These are phyloP conservation scores for Pachymerium ferrugineum DNA, from an alignment of 2,888 invertebrate species.

Conservation along the genomic window DNA sequence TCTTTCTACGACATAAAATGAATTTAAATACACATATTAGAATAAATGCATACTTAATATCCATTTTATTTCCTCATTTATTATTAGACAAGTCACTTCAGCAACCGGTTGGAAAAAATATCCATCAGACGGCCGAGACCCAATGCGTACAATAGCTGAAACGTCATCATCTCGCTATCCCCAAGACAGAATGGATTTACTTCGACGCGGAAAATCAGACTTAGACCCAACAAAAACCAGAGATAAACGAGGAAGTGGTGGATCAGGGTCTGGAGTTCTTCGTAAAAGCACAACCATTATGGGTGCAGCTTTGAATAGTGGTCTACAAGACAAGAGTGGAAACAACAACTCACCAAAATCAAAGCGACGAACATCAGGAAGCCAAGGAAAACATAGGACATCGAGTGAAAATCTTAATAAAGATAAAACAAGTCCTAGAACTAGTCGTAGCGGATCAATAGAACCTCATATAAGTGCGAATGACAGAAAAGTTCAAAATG, in stretches of 20 bases:
- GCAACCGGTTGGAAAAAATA: constrained; percentile 38
- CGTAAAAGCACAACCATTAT: constrained; percentile 30
- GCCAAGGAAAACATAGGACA: not conserved
- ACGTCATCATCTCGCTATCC: constrained; percentile 37
- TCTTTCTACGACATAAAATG: too few relatives aligned
- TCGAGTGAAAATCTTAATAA: constrained; percentile 5
- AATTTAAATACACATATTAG: too few relatives aligned
- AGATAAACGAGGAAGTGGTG: constrained; percentile 29
- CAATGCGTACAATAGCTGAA: constrained; percentile 26
- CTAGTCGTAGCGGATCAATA: constrained; percentile 32
- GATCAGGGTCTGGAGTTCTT: constrained; percentile 17
- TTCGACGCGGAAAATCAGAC: constrained; percentile 35
- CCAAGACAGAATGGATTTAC: constrained; percentile 40
- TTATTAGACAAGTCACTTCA: constrained; percentile 35
- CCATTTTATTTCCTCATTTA: not conserved
- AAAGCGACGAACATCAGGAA: constrained; percentile 30
- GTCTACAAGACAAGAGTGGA: constrained; percentile 30
- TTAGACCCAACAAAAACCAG: constrained; percentile 33
- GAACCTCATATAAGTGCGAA: constrained; percentile 21
- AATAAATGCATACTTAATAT: not conserved
- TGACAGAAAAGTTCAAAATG: constrained; percentile 1
- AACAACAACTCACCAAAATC: constrained; percentile 35
- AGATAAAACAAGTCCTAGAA: constrained; percentile 30
- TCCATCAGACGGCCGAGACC: constrained; percentile 36
- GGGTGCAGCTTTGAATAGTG: constrained; percentile 16